Evolutionary conservation across 2,113 vertebrate genomes (phyloP), one percentile per base, ranked within the genome.

Genomic region (Loxodonta africana): DNA sequence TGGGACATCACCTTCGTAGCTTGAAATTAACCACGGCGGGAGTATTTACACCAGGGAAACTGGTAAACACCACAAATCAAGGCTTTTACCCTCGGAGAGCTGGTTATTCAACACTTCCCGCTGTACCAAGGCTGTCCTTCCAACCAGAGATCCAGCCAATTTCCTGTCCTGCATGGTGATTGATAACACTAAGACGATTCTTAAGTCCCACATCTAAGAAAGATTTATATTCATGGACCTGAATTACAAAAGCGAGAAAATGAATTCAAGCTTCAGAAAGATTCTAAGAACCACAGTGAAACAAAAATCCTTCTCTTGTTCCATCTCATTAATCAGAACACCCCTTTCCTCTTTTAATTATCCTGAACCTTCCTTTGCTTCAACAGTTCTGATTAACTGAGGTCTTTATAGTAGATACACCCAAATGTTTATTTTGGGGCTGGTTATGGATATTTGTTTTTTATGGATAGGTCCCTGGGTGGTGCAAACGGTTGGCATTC

Each of bases 1-100:
- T 26, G 26, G 37, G 12, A 25, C 1, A 1, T 25, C 51, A 9
- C 41, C 2, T 20, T 0, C 1, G 20, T 2, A 14, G 21, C 8
- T 33, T 0, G 41, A 53, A 21, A 21, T 3, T 46, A 1, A 3
- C 18, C 46, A 0, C 1, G 0, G 6, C 0, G 0, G 8, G 62
- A 6, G 9, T 1, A 0, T 23, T 14, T 37, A 25, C 23, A 15
- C 28, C 30, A 1, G 0, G 0, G 82, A 30, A 26, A 33, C 1
- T 15, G 62, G 41, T 0, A 2, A 51, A 48, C 14, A 4, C 15
- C 30, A 2, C 77, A 6, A 2, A 17, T 11, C 57, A 0, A 26
- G 15, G 26, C 53, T 6, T 25, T 7, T 44, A 14, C 37, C 78
- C 65, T 18, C 0, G 8, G 26, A 48, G 3, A 30, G 17, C 18